A percentile compares a stretch with the other conserved stretches of the same genome.
phyloP scores from a whole-genome alignment of 2,797 vertebrate species.

The Bovichtus variegatus region DNA sequence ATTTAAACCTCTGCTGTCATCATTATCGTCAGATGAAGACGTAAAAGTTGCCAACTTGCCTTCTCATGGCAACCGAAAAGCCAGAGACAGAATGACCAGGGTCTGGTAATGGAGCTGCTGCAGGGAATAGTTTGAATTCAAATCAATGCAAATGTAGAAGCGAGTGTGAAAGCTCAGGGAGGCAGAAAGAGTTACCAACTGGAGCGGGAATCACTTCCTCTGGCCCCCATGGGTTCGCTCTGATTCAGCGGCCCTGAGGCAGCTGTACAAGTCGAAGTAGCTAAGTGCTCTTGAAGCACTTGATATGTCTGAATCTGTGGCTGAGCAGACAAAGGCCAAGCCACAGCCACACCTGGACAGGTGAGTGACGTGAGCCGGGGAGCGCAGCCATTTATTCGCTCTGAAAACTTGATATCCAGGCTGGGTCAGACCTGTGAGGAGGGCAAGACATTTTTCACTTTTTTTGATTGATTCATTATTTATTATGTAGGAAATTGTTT shows the following conservation, averaged over 20 bases:
- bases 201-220: slow-evolving; percentile 20
- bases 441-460: not conserved
- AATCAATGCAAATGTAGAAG: not conserved
- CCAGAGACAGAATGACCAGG: not conserved
- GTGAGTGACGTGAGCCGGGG: slow-evolving; percentile 46
- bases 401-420: slow-evolving; percentile 26
- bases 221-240: slow-evolving; percentile 3
- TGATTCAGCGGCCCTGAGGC: slow-evolving; percentile 49
- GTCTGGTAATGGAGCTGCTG: slow-evolving; percentile 3
- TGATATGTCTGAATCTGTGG: slow-evolving; percentile 45
- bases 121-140: slow-evolving; percentile 8
- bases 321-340: slow-evolving; percentile 41
- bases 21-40: slow-evolving; percentile 59
- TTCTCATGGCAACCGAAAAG: slow-evolving; percentile 16
- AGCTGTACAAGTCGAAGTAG: slow-evolving; percentile 20
- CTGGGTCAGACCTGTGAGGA: not conserved
- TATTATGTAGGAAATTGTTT: not conserved
- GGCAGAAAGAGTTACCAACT: not conserved
- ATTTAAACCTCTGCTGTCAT: slow-evolving; percentile 66
- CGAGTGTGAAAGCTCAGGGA: not conserved
- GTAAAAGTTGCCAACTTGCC: slow-evolving; percentile 38
- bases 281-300: slow-evolving; percentile 58
- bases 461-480: not conserved
- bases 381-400: not conserved
- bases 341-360: slow-evolving; percentile 61